Conservation (phyloP, 2,888 invertebrate species). For the Cantharis lateralis region DNA sequence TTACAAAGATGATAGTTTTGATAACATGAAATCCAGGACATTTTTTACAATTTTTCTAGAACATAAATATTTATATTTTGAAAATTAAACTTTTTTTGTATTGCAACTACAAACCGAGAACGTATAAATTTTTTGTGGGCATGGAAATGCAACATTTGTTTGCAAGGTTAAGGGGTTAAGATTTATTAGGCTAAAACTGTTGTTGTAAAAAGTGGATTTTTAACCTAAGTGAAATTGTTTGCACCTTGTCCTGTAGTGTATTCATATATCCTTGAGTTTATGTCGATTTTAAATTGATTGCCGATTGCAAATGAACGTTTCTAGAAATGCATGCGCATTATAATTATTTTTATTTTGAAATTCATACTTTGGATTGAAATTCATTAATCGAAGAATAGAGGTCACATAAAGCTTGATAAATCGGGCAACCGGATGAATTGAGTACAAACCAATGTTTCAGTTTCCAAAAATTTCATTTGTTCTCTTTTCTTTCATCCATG, state of each 20-base stretch:
- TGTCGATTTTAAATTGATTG: background rate
- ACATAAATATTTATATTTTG: background rate
- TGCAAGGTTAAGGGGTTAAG: background rate
- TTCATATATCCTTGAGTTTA: background rate
- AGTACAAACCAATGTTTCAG: background rate
- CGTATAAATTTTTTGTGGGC: background rate
- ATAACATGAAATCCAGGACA: background rate
- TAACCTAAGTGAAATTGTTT: background rate
- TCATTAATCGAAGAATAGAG: background rate
- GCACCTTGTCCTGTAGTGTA: background rate
- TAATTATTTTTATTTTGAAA: background rate
- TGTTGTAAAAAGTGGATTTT: background rate
- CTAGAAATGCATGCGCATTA: background rate
- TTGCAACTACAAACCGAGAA: background rate
- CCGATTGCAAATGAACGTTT: background rate
- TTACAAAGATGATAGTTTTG: background rate
- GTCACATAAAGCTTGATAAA: background rate
- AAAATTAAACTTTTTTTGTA: background rate
- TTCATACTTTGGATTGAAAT: background rate
- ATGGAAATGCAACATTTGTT: background rate
- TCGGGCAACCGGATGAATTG: background rate
- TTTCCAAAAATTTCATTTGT: background rate
- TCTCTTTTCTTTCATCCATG: background rate
- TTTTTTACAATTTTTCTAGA: background rate
- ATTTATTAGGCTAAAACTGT: background rate